Base-by-base conservation (phyloP, 1,140 invertebrate species). In the Gonioctena quinquepunctata region DNA sequence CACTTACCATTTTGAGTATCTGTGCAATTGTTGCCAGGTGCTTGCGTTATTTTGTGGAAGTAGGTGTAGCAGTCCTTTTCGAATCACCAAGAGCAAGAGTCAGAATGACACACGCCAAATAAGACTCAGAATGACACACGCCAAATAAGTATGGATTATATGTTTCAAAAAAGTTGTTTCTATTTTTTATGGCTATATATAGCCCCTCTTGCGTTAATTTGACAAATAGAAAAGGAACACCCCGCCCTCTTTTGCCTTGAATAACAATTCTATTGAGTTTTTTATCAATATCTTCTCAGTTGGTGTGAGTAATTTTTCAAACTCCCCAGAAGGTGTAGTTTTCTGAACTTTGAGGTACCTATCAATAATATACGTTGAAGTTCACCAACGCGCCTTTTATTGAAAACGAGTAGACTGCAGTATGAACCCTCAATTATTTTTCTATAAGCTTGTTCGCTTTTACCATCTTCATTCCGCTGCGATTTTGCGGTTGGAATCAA, bases 1-100 rank as follows among this genome's bases (percentile, higher is more conserved):
- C 67, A 67, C 79, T 73, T 26, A 65, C 50, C 72, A 80, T 75
- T 59, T 21, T 76, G 48, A 82, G 77, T 26, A 82, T 63, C 71
- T 82, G 81, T 13, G 74, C 63, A 50, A 81, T 68, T 0, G 81
- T 81, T 2, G 80, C 79, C 54, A 82, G 71, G 74, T 81, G 77
- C 70, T 80, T 81, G 23, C 77, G 26, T 2, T 81, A 70, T 61
- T 66, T 63, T 26, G 77, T 82, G 16, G 75, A 68, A 2, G 79
- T 63, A 4, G 79, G 64, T 6, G 74, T 70, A 69, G 71, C 71
- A 16, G 69, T 64, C 11, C 79, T 72, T 75, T 78, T 76, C 8
- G 73, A 75, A 68, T 79, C 57, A 81, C 61, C 75, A 11, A 28
- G 25, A n/a, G 50, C 50, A n/a, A n/a, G n/a, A n/a, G n/a, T n/a